These are phyloP conservation scores for Nycticorax nycticorax DNA, from an alignment of 2,113 vertebrate species.

Conservation along the genomic window DNA sequence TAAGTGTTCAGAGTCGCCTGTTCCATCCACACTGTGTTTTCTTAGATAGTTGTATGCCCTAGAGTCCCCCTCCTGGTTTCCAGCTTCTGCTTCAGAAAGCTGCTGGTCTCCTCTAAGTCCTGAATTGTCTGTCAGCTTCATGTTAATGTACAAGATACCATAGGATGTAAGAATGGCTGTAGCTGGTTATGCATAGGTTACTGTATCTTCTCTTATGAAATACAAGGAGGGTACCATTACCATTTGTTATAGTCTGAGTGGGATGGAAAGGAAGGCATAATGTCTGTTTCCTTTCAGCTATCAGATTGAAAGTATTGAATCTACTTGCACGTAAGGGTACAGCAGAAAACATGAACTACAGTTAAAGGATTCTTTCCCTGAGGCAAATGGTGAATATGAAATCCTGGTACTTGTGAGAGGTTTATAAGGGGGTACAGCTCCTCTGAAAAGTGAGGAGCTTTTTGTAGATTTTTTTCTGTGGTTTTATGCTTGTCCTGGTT, in stretches of 20 bases:
- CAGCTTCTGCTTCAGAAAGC: background rate
- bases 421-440: background rate
- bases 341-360: background rate
- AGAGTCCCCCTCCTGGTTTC: background rate
- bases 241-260: background rate
- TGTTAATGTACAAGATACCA: fast-evolving
- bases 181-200: background rate
- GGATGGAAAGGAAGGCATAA: background rate
- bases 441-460: background rate
- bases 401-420: background rate
- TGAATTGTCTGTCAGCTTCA: background rate
- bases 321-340: background rate
- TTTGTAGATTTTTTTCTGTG: background rate
- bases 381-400: background rate
- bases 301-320: background rate
- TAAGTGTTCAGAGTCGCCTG: background rate
- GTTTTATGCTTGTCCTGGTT: background rate
- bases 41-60: background rate
- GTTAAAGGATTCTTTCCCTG: background rate
- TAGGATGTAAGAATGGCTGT: background rate
- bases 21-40: background rate
- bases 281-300: background rate
- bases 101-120: background rate
- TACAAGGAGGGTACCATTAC: background rate
- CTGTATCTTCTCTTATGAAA: background rate